Percentiles rank a stretch among this genome's conserved stretches.
Conservation (phyloP, 2,888 invertebrate species). For the Cheilosia pagana region DNA sequence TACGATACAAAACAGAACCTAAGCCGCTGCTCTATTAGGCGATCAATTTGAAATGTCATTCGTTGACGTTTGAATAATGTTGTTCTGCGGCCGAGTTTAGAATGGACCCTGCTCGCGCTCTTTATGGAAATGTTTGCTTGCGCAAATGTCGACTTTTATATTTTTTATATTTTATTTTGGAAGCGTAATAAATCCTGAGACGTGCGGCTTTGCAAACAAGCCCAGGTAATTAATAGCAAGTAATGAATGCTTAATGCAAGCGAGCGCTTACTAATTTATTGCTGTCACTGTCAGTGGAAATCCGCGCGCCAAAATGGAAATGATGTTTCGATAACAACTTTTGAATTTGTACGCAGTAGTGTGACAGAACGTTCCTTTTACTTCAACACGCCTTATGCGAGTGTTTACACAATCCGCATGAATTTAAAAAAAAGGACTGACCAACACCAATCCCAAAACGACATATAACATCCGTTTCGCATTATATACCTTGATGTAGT, state of each 20-base stretch:
- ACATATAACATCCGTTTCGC: conserved; percentile 52
- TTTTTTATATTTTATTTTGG: conserved; percentile 59
- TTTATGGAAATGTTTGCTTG: conserved; percentile 68
- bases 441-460: conserved; percentile 8
- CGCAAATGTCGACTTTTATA: conserved; percentile 42
- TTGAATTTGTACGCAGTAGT: conserved; percentile 22
- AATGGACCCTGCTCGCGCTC: conserved; percentile 56
- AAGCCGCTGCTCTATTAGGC: conserved; percentile 53
- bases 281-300: conserved; percentile 58
- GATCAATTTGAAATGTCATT: conserved; percentile 74
- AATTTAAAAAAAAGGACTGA: background rate
- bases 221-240: conserved; percentile 52
- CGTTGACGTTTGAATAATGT: conserved; percentile 71
- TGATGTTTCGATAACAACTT: conserved; percentile 61
- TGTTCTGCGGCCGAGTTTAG: conserved; percentile 60
- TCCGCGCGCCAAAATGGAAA: conserved; percentile 40
- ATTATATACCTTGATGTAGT: conserved; percentile 19
- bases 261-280: conserved; percentile 64
- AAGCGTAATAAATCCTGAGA: conserved; percentile 58
- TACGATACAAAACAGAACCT: conserved; percentile 4
- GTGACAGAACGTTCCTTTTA: conserved; percentile 56
- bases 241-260: conserved; percentile 56
- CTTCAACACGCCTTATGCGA: background rate
- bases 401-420: conserved; percentile 4
- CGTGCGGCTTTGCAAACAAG: conserved; percentile 62